Evolutionary conservation across 2,797 vertebrate species (phyloP).

Genomic region (Danio choprae): DNA sequence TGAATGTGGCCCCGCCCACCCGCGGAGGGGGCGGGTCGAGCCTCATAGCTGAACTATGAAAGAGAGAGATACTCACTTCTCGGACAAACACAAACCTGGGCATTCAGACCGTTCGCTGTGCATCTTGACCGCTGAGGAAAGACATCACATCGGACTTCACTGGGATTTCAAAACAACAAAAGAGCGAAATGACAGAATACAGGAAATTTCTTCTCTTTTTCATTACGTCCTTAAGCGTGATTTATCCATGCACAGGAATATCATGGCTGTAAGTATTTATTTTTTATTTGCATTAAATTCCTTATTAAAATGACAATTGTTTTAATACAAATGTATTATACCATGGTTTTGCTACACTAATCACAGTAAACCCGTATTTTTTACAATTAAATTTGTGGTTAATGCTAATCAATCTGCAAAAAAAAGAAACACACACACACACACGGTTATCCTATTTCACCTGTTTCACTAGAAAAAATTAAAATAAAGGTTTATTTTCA

Average conservation of each 20-base stretch:
- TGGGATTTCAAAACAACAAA: background rate
- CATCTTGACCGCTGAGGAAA: background rate
- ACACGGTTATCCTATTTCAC: no score
- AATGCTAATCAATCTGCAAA: no score
- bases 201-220: constrained; percentile 41
- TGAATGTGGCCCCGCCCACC: constrained; percentile 26
- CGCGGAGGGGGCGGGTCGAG: constrained; percentile 38
- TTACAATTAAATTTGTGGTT: no score
- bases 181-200: constrained; percentile 46
- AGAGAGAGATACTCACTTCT: constrained; percentile 22
- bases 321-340: no score
- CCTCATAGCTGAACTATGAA: constrained; percentile 32
- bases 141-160: background rate
- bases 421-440: no score
- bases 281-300: background rate
- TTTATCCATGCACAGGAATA: constrained; percentile 52
- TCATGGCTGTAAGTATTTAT: constrained; percentile 66
- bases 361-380: no score
- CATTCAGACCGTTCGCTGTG: background rate
- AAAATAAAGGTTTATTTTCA: no score
- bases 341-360: no score
- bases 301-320: no score
- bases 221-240: constrained; percentile 11
- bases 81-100: background rate
- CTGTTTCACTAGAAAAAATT: no score